A percentile compares a stretch with the other conserved stretches of the same genome.
These are phyloP conservation scores for Deilephila porcellus DNA, from an alignment of 2,888 invertebrate genomes.

Conservation along the genomic window DNA sequence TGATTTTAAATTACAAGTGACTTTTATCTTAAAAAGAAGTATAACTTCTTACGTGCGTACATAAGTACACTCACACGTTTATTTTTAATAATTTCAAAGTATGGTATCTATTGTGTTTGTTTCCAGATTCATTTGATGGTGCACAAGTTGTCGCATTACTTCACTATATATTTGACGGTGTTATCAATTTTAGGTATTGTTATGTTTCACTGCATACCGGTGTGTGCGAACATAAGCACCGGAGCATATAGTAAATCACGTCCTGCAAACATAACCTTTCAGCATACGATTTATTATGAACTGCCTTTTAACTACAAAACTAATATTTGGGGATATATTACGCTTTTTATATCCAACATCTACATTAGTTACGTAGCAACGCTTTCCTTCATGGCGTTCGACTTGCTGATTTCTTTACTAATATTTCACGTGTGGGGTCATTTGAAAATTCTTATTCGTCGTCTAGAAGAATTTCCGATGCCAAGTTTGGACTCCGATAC, in stretches of 20 bases:
- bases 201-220: slow-evolving; percentile 33
- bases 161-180: slow-evolving; percentile 19
- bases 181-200: slow-evolving; percentile 20
- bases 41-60: too few relatives aligned
- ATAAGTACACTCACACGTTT: too few relatives aligned
- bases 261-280: slow-evolving; percentile 34
- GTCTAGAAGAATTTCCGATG: slow-evolving; percentile 39
- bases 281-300: slow-evolving; percentile 36
- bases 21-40: too few relatives aligned
- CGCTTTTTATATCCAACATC: slow-evolving; percentile 35
- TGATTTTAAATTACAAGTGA: too few relatives aligned
- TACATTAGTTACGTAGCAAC: slow-evolving; percentile 35
- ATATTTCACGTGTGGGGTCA: slow-evolving; percentile 46
- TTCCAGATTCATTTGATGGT: slow-evolving; percentile 36
- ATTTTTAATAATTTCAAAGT: too few relatives aligned
- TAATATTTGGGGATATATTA: slow-evolving; percentile 33
- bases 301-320: slow-evolving; percentile 40
- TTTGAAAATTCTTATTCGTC: slow-evolving; percentile 41
- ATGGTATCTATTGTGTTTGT: not conserved
- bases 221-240: slow-evolving; percentile 32
- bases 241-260: slow-evolving; percentile 27
- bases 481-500: slow-evolving; percentile 30
- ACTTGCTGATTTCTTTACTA: slow-evolving; percentile 40
- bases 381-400: slow-evolving; percentile 38
- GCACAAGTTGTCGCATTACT: slow-evolving; percentile 33